Conservation (phyloP, 2,888 invertebrate genomes). For the Steromphala cineraria region DNA sequence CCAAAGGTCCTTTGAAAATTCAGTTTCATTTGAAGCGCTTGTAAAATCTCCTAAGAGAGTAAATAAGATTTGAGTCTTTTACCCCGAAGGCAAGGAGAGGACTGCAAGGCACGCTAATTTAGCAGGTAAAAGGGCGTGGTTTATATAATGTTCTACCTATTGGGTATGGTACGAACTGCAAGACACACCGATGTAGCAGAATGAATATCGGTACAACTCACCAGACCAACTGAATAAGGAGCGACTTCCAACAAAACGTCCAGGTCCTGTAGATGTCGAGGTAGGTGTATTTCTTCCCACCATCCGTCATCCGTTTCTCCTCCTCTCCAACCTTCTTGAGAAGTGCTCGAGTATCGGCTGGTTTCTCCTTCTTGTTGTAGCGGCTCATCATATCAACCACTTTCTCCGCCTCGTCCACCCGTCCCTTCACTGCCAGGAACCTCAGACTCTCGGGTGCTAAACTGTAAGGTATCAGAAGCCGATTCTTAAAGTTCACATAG, state of each 20-base stretch:
- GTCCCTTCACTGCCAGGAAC: slow-evolving; percentile 47
- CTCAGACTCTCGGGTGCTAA: slow-evolving; percentile 49
- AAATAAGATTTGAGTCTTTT: no score
- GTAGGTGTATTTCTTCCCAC: slow-evolving; percentile 46
- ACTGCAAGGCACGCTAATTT: no score
- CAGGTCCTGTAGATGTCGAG: slow-evolving; percentile 49
- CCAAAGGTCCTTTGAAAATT: no score
- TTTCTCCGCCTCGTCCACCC: slow-evolving; percentile 35
- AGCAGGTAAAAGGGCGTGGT: no score
- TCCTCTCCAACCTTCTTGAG: slow-evolving; percentile 22
- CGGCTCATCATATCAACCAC: slow-evolving; percentile 33
- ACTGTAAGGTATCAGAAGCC: slow-evolving; percentile 30
- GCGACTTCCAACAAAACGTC: slow-evolving; percentile 27
- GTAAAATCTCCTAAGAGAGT: no score
- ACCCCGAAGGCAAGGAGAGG: no score
- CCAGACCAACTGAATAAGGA: slow-evolving; percentile 33
- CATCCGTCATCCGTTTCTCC: slow-evolving; percentile 24
- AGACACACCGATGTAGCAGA: no score
- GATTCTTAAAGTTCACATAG: not conserved
- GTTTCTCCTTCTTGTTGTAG: slow-evolving; percentile 40
- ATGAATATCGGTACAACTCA: no score
- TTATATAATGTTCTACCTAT: no score
- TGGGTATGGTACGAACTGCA: no score
- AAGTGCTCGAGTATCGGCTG: slow-evolving; percentile 29
- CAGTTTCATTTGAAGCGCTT: no score